These are phyloP conservation scores for Cephalotes varians DNA, from an alignment of 2,888 invertebrate species.

Conservation along the genomic window DNA sequence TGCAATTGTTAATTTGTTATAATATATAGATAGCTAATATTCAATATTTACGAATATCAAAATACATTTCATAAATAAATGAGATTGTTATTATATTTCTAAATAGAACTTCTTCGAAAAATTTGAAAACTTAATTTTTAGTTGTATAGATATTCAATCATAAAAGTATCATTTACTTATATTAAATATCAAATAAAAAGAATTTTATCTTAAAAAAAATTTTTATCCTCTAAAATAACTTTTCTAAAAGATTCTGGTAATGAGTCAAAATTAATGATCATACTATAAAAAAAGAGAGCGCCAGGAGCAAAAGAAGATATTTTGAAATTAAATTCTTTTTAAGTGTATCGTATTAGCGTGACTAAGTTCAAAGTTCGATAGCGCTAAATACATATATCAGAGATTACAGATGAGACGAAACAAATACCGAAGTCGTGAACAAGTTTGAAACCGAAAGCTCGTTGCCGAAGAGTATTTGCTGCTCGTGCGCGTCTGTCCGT, in stretches of 20 bases:
- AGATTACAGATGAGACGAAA: slow-evolving; percentile 15
- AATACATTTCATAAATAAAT: not conserved
- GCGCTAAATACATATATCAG: not conserved
- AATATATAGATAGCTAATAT: not conserved
- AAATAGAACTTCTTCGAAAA: not conserved
- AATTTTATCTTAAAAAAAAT: not conserved
- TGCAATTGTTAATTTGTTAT: not conserved
- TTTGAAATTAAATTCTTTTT: not conserved
- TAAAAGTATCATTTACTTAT: not conserved
- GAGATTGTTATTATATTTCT: not conserved
- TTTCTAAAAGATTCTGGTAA: not conserved
- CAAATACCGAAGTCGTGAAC: slow-evolving; percentile 21
- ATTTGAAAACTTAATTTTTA: not conserved
- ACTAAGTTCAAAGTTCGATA: slow-evolving; percentile 5
- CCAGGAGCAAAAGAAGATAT: not conserved
- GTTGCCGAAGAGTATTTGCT: slow-evolving; percentile 40
- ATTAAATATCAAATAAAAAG: not conserved
- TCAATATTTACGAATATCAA: not conserved
- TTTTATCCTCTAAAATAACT: not conserved
- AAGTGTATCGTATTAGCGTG: not conserved
- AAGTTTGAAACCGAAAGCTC: slow-evolving; percentile 49
- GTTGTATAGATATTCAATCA: not conserved
- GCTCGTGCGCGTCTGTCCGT: slow-evolving; percentile 32
- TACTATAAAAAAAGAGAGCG: not conserved
- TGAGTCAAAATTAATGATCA: not conserved